phyloP scores from a whole-genome alignment of 2,888 invertebrate genomes.

The Lasioglossum lativentre region DNA sequence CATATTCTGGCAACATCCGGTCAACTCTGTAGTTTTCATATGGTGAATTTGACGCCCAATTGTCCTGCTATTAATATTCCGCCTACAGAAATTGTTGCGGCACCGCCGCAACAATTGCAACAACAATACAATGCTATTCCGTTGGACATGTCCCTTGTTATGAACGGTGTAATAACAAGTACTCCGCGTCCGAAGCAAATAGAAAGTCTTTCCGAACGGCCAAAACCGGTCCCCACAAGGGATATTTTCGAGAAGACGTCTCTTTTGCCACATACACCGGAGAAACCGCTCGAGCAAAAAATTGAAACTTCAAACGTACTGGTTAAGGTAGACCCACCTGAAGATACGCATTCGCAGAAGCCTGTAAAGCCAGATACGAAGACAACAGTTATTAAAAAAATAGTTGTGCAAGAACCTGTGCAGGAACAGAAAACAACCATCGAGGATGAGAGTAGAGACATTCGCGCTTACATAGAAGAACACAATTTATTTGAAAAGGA shows the following conservation, averaged over 20 bases:
- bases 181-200: conserved; percentile 76
- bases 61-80: conserved; percentile 88
- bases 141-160: conserved; percentile 75
- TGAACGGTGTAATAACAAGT: conserved; percentile 74
- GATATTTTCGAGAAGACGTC: conserved; percentile 69
- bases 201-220: conserved; percentile 53
- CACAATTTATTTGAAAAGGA: conserved; percentile 80
- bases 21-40: conserved; percentile 89
- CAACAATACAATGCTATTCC: conserved; percentile 46
- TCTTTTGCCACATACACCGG: conserved; percentile 47
- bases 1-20: conserved; percentile 90
- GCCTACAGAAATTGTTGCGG: conserved; percentile 82
- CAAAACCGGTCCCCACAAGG: conserved; percentile 47
- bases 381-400: conserved; percentile 50
- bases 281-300: conserved; percentile 65
- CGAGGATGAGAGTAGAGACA: conserved; percentile 75
- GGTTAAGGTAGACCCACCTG: conserved; percentile 45
- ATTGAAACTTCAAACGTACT: not conserved
- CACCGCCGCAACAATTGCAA: conserved; percentile 59
- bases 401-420: conserved; percentile 52
- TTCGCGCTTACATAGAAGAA: conserved; percentile 79
- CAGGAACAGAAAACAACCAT: conserved; percentile 64
- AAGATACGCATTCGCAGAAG: conserved; percentile 53
- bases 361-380: conserved; percentile 56
- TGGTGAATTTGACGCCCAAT: conserved; percentile 89